These are phyloP conservation scores for Orthonevra nobilis DNA, from an alignment of 2,888 invertebrate species.

Conservation along the genomic window DNA sequence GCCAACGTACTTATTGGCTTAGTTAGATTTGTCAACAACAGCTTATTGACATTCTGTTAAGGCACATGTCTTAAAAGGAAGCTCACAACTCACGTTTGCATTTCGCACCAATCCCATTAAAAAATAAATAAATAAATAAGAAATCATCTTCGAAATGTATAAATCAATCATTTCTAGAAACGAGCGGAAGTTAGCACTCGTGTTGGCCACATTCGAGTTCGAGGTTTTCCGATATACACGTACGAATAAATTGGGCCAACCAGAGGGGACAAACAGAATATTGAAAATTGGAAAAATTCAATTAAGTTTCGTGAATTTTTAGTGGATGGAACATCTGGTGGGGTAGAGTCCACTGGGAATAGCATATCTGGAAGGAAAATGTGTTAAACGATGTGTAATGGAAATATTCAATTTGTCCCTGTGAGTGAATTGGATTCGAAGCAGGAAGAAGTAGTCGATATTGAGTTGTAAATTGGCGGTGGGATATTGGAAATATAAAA, in stretches of 20 bases:
- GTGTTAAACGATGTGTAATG: constrained; percentile 1
- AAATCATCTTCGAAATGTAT: neutral
- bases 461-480: no score
- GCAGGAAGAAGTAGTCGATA: no score
- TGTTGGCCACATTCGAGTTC: neutral
- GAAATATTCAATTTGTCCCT: no score
- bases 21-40: no score
- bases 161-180: constrained; percentile 10
- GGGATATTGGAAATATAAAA: no score
- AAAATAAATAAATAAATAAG: neutral
- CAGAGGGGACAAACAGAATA: neutral
- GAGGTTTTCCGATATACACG: no score
- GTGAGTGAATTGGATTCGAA: no score
- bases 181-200: neutral
- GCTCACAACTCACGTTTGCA: neutral
- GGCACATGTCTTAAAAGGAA: constrained; percentile 2
- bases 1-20: neutral
- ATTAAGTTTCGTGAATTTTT: constrained; percentile 11
- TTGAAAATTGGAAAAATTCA: constrained; percentile 10
- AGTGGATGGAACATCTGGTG: constrained; percentile 5
- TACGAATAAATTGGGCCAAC: no score
- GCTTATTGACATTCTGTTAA: constrained; percentile 14
- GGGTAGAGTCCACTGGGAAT: no score
- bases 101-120: constrained; percentile 9
- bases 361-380: constrained; percentile 1